These are phyloP conservation scores for Mythimna ferrago DNA, from an alignment of 2,888 invertebrate genomes.

Conservation along the genomic window DNA sequence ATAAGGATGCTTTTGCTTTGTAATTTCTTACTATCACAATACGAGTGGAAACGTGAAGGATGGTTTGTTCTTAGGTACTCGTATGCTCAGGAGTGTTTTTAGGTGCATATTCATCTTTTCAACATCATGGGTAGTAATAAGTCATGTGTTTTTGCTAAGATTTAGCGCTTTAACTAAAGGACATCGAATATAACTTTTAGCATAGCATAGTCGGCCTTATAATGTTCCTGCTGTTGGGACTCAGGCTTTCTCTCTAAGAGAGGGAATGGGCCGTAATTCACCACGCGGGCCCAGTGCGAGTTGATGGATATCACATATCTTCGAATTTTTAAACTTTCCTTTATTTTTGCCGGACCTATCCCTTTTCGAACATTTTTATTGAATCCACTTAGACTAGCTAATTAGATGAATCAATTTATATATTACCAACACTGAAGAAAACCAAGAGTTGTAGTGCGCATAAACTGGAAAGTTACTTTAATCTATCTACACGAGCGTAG, in stretches of 20 bases:
- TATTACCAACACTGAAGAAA: neutral
- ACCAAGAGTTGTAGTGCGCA: neutral
- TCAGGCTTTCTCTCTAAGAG: too few relatives aligned
- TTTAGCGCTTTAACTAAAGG: neutral
- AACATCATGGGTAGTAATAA: neutral
- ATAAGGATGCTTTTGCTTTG: slow-evolving; percentile 36
- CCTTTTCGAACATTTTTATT: too few relatives aligned
- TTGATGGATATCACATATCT: too few relatives aligned
- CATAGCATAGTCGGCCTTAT: too few relatives aligned
- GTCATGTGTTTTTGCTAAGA: neutral
- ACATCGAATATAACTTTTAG: neutral
- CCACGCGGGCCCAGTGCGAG: too few relatives aligned
- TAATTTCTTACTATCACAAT: slow-evolving; percentile 38
- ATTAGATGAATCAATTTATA: neutral
- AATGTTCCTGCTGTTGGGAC: too few relatives aligned
- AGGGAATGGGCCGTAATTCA: too few relatives aligned
- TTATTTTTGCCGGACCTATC: too few relatives aligned
- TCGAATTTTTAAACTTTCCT: too few relatives aligned
- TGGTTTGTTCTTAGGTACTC: slow-evolving; percentile 4
- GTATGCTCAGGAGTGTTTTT: too few relatives aligned
- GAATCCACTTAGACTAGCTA: too few relatives aligned
- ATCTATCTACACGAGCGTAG: slow-evolving; percentile 18
- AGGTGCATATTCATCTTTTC: slow-evolving; percentile 3
- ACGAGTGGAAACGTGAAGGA: slow-evolving; percentile 6
- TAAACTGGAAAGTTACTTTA: slow-evolving; percentile 2